Base-by-base conservation (phyloP, 2,888 invertebrate genomes). In the Lasioglossum marginatum region DNA sequence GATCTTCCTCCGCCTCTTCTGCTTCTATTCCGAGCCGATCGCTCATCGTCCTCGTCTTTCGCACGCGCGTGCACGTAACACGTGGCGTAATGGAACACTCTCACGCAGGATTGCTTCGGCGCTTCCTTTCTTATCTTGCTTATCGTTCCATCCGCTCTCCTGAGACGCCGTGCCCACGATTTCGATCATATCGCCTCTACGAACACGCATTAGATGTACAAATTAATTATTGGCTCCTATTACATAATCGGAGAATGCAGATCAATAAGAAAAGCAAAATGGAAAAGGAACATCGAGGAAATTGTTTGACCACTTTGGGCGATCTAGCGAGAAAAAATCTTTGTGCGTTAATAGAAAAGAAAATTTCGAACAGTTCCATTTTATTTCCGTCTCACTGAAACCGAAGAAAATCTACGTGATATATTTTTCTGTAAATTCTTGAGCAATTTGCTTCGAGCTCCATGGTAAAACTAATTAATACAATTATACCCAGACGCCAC, bases 61-160 rank as follows among this genome's bases (percentile, higher is more conserved):
- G 75, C 73, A 23, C 66, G 48, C 66, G 48, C 60, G 87, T 57
- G 77, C 52, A 77, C 77, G 86, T 80, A 86, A 86, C 88, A 77
- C 86, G 86, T 88, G 80, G 80, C 75, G 77, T 73, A 80, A 86
- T 82, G 74, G 57, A 79, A 71, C 77, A 27, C 43, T 72, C 83
- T 86, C 76, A 88, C 88, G 80, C 86, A 86, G 78, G 57, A 73
- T 82, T 73, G 81, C 86, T 81, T 83, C 37, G 83, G 66, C 77
- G 60, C 83, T 86, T 88, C 79, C 86, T 83, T 85, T 77, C 79
- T 52, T 80, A 63, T 70, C 23, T 10, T 12, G 27, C 68, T 71
- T 77, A 75, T 52, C 81, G 52, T 45, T 45, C 77, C 60, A 52
- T 60, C 78, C 12, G 34, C 52, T 60, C 84, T 79, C 74, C 23